A percentile compares a stretch with the other conserved stretches of the same genome.
Evolutionary conservation across 2,797 vertebrate genomes (phyloP).

Genomic region (Gobionotothen gibberifrons): DNA sequence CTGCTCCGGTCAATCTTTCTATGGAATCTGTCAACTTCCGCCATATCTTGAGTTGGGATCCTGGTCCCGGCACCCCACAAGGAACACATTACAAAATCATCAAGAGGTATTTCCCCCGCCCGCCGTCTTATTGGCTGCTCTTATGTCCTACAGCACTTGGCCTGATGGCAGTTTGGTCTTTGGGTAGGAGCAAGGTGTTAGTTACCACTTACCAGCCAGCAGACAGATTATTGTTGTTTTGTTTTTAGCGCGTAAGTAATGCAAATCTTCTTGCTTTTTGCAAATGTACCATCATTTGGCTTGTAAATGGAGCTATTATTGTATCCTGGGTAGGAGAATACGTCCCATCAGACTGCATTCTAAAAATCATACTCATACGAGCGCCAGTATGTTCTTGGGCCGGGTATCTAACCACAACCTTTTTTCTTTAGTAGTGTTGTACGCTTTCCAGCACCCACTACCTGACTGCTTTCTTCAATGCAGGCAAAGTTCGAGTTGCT

Average conservation of each 20-base stretch:
- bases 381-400: neutral
- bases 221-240: no score
- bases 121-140: neutral
- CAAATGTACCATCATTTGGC: no score
- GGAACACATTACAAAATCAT: slow-evolving; percentile 39
- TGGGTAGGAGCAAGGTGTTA: no score
- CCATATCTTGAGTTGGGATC: slow-evolving; percentile 58
- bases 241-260: no score
- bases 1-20: slow-evolving; percentile 33
- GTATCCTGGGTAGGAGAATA: neutral
- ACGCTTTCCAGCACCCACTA: neutral
- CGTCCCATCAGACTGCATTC: neutral
- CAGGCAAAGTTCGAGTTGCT: neutral
- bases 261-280: no score
- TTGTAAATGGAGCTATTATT: no score
- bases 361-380: neutral
- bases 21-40: slow-evolving; percentile 54
- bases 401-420: neutral
- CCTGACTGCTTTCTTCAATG: neutral
- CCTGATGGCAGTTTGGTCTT: neutral
- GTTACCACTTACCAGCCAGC: no score
- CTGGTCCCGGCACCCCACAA: slow-evolving; percentile 53
- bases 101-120: slow-evolving; percentile 32
- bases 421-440: neutral
- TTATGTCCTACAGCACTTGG: neutral